Percentiles rank a stretch among this genome's conserved stretches.
phyloP scores from a whole-genome alignment of 2,888 invertebrate genomes.

The Corythucha ciliata region DNA sequence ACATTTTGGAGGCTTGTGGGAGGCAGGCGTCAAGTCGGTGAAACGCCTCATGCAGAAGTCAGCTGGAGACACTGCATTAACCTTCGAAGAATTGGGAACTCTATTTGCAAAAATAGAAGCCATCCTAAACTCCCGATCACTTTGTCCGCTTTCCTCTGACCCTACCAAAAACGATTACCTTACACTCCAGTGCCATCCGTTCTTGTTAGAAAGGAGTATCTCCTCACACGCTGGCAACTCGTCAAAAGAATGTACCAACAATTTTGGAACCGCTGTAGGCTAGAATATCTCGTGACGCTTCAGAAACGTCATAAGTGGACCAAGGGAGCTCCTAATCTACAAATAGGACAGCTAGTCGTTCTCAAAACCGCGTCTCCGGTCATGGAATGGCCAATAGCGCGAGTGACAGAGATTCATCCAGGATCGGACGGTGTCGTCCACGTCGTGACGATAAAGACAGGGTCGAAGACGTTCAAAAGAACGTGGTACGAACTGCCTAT shows the following conservation, averaged over 20 bases:
- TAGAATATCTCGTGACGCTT: slow-evolving; percentile 23
- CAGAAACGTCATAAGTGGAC: slow-evolving; percentile 24
- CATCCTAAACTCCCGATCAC: slow-evolving; percentile 37
- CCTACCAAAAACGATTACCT: slow-evolving; percentile 32
- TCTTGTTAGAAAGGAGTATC: slow-evolving; percentile 19
- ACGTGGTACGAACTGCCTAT: too few relatives aligned
- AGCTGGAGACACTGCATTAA: slow-evolving; percentile 25
- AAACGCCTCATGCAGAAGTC: not conserved
- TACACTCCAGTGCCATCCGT: slow-evolving; percentile 36
- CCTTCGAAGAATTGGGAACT: slow-evolving; percentile 37
- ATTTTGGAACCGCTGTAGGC: slow-evolving; percentile 33
- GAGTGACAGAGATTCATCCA: not conserved
- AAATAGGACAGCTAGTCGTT: slow-evolving; percentile 21
- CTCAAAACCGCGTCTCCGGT: not conserved
- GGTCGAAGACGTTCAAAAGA: not conserved
- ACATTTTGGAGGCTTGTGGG: slow-evolving; percentile 38
- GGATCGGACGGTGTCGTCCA: slow-evolving; percentile 5
- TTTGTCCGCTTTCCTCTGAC: slow-evolving; percentile 34
- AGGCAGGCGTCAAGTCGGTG: slow-evolving; percentile 35
- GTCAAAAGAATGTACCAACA: slow-evolving; percentile 27
- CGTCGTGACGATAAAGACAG: not conserved
- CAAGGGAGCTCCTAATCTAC: slow-evolving; percentile 1
- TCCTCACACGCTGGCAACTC: slow-evolving; percentile 31
- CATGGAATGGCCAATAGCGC: slow-evolving; percentile 3
- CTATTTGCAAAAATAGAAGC: slow-evolving; percentile 36